Conservation (phyloP, 2,113 vertebrate genomes). For the Pseudopodoces humilis region DNA sequence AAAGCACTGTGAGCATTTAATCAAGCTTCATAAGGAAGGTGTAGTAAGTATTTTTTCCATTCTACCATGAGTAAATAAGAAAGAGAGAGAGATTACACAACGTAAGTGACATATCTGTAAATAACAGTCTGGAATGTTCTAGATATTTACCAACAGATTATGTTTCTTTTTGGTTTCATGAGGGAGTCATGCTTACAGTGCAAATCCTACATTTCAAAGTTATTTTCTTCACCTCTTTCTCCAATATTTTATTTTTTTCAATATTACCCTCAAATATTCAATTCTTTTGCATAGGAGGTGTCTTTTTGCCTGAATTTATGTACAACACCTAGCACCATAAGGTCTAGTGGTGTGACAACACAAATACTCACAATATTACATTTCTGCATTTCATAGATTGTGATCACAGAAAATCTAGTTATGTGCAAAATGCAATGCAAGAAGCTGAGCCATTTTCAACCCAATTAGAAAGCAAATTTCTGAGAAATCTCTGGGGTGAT, state of each 20-base stretch:
- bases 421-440: background rate
- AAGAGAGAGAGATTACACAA: background rate
- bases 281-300: background rate
- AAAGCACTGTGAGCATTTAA: background rate
- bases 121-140: background rate
- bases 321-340: background rate
- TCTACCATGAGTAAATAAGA: background rate
- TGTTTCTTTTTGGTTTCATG: background rate
- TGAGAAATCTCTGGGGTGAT: constrained; percentile 19
- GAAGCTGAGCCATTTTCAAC: constrained; percentile 32
- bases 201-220: background rate
- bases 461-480: constrained; percentile 48
- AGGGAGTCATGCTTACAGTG: background rate
- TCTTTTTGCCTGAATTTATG: background rate
- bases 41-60: background rate
- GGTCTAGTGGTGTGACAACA: background rate
- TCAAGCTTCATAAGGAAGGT: background rate
- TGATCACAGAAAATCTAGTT: background rate
- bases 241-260: background rate
- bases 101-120: background rate
- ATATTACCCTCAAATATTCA: background rate
- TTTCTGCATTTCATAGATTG: background rate
- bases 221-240: background rate
- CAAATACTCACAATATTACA: background rate
- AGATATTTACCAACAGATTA: background rate